Conservation (phyloP, 2,113 vertebrate genomes). For the Zosterops pallidus region DNA sequence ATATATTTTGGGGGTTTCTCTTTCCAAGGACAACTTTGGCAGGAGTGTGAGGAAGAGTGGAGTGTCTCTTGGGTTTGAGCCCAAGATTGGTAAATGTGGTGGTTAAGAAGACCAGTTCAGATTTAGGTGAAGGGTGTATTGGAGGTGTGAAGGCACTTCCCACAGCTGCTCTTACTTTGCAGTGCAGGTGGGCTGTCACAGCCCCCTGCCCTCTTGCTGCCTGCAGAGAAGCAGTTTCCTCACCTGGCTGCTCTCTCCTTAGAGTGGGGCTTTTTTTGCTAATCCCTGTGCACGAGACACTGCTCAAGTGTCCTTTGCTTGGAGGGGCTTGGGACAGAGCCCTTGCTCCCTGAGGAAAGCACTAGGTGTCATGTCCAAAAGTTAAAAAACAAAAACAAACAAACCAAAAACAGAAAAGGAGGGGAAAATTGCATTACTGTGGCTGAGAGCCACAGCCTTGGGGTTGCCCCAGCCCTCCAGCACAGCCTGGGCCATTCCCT, state of each 20-base stretch:
- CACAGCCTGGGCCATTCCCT: neutral
- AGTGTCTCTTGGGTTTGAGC: neutral
- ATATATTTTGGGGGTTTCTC: neutral
- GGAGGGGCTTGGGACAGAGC: neutral
- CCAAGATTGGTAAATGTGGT: fast-evolving
- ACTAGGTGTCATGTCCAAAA: neutral
- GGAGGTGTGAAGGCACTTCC: neutral
- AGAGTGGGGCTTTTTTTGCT: neutral
- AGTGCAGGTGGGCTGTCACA: neutral
- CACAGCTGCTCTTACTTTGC: neutral
- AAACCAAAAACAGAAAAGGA: neutral
- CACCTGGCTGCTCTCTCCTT: neutral
- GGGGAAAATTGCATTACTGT: neutral
- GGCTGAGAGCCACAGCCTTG: neutral
- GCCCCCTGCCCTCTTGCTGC: fast-evolving
- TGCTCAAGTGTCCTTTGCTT: neutral
- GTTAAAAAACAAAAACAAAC: neutral
- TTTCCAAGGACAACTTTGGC: neutral
- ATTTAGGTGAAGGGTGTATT: neutral
- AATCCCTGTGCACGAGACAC: neutral
- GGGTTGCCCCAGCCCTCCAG: neutral
- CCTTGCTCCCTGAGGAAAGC: neutral
- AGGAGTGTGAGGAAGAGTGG: neutral
- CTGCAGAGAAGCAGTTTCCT: neutral
- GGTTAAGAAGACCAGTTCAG: neutral